Evolutionary conservation across 1,140 invertebrate species (phyloP), one percentile per base, ranked within the genome.

Genomic region (Aphelenchoides fujianensis): DNA sequence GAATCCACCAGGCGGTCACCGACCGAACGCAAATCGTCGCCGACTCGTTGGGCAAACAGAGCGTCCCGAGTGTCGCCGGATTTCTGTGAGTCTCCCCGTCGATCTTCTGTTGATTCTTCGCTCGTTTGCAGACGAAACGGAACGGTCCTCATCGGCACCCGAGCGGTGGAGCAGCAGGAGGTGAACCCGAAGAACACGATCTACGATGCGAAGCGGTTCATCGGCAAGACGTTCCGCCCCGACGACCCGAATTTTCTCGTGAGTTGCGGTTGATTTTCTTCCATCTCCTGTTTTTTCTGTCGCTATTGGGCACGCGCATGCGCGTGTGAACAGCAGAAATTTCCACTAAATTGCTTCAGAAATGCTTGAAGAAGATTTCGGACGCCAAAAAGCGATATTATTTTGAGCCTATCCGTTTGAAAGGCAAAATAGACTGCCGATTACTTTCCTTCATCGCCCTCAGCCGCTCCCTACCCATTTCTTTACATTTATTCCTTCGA

Each of bases 181-280:
- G 82, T 86, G 61, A 87, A 88, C 75, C 85, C 86, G 0, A 71
- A 73, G 12, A 86, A 86, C 64, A 88, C 87, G 0, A 78, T 88
- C 27, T 88, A 88, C 72, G 87, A 88, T 83, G 86, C 86, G 5
- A 88, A 88, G 77, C 72, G 87, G 57, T 88, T 88, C 71, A 88
- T 88, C 64, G 87, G 87, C 1, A 86, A 86, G 71, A 76, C 62
- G 3, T 86, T 87, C 69, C 77, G 77, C 9, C 57, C 70, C 3
- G 73, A 84, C 69, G 85, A 87, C 62, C 57, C 86, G 7, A 23
- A 82, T 30, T 77, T 83, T 57, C 71, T 81, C 57, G 84, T 85
- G 57, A 74, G 59, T 68, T 53, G n/a, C n/a, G n/a, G n/a, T n/a
- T n/a, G n/a, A n/a, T n/a, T n/a, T n/a, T n/a, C n/a, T n/a, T n/a